Conservation (phyloP, 2,113 vertebrate species). For the Morone chrysops region DNA sequence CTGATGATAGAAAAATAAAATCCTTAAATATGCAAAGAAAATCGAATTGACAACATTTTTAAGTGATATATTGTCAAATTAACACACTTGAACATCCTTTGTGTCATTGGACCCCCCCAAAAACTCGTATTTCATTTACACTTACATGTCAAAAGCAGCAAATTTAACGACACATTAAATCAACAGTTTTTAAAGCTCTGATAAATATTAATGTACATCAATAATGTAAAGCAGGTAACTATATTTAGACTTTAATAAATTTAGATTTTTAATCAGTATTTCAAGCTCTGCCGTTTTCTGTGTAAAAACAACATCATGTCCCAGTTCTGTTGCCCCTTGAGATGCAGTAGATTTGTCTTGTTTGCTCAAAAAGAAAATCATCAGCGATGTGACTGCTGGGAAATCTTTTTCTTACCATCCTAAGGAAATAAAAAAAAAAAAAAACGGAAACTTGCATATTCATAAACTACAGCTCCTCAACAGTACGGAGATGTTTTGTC, state of each 20-base stretch:
- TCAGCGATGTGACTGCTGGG: slow-evolving; percentile 18
- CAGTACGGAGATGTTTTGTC: not conserved
- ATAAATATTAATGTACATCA: no score
- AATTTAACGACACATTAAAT: not conserved
- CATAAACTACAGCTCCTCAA: not conserved
- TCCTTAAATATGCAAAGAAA: not conserved
- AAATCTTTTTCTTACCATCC: slow-evolving; percentile 10
- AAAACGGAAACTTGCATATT: not conserved
- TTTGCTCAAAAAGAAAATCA: slow-evolving; percentile 28
- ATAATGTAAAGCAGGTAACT: not conserved
- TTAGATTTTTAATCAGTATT: not conserved
- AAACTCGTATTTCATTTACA: no score
- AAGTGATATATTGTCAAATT: no score
- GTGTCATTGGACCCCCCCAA: no score
- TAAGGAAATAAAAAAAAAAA: not conserved
- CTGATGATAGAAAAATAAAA: no score
- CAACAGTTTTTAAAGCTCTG: not conserved
- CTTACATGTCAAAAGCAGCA: not conserved
- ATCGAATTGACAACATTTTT: not conserved
- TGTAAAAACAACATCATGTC: not conserved
- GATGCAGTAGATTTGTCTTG: not conserved
- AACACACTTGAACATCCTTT: not conserved
- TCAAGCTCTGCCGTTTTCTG: not conserved
- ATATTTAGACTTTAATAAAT: not conserved
- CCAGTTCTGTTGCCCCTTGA: not conserved